These are phyloP conservation scores for Lepidochrysops patricia DNA, from an alignment of 2,888 invertebrate genomes.

Conservation along the genomic window DNA sequence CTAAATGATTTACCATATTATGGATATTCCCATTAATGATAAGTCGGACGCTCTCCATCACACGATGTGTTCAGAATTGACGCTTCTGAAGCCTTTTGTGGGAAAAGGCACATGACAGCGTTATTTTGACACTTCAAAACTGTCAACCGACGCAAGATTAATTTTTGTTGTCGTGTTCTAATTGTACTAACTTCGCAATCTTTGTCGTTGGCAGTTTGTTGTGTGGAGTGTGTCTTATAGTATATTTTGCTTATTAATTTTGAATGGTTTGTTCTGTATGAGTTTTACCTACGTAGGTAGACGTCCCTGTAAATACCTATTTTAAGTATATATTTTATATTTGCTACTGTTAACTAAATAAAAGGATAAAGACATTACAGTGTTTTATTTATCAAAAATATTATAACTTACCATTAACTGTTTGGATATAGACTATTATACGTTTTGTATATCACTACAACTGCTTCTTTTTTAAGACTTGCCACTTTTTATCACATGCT, in stretches of 20 bases:
- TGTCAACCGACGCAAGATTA: conserved; percentile 29
- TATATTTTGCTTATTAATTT: conserved; percentile 58
- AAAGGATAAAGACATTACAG: conserved; percentile 33
- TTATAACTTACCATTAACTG: background rate
- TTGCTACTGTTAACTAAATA: conserved; percentile 72
- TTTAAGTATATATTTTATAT: conserved; percentile 61
- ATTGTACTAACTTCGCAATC: conserved; percentile 32
- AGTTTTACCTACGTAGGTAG: conserved; percentile 71
- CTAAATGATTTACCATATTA: conserved; percentile 73
- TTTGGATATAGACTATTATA: too few species aligned
- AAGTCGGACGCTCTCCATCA: conserved; percentile 41
- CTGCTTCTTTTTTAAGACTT: too few species aligned
- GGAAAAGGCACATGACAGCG: conserved; percentile 23
- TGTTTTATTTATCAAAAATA: conserved; percentile 14
- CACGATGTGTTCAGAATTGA: conserved; percentile 16
- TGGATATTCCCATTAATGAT: conserved; percentile 60
- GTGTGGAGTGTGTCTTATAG: conserved; percentile 35
- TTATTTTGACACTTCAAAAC: conserved; percentile 15
- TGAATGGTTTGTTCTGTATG: conserved; percentile 67
- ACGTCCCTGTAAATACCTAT: conserved; percentile 68
- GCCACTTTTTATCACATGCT: too few species aligned
- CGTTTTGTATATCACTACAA: too few species aligned
- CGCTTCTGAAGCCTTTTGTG: conserved; percentile 32
- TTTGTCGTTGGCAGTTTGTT: conserved; percentile 19
- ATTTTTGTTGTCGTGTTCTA: conserved; percentile 30